Evolutionary conservation across 2,113 vertebrate species (phyloP).

Genomic region (Entosphenus tridentatus): DNA sequence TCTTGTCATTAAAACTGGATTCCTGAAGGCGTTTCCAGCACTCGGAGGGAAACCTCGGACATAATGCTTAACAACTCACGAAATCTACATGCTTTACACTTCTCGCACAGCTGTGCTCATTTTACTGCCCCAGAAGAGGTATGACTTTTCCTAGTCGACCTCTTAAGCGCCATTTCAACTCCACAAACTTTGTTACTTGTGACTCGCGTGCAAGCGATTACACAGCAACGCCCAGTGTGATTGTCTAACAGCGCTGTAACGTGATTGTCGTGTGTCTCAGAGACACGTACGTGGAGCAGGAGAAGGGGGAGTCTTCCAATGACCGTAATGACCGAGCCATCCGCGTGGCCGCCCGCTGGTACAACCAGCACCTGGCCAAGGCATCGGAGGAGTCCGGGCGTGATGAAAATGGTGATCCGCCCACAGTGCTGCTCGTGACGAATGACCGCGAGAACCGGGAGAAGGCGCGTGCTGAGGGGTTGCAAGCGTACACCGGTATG

Average conservation of each 20-base stretch:
- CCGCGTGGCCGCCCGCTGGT: conserved; percentile 62
- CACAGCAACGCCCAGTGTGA: too few species aligned
- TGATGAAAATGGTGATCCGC: background rate
- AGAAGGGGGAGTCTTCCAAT: conserved; percentile 60
- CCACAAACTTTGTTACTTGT: too few species aligned
- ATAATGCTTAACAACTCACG: too few species aligned
- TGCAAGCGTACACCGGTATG: conserved; percentile 65
- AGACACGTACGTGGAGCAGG: conserved; percentile 62
- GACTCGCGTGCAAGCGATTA: too few species aligned
- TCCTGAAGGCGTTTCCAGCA: too few species aligned
- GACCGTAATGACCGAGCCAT: conserved; percentile 87
- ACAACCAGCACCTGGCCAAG: conserved; percentile 46
- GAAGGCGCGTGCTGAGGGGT: conserved; percentile 44
- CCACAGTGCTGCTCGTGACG: conserved; percentile 52
- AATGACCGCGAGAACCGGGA: conserved; percentile 66
- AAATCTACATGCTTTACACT: too few species aligned
- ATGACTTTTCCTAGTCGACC: too few species aligned
- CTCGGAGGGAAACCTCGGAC: too few species aligned
- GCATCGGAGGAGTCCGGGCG: conserved; percentile 17
- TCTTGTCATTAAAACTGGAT: too few species aligned
- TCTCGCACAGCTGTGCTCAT: too few species aligned
- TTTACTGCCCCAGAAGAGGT: too few species aligned
- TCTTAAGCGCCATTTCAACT: too few species aligned
- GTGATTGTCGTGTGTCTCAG: conserved; percentile 19
- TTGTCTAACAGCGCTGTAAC: background rate